Conservation (phyloP, 2,113 vertebrate genomes). For the Pedionomus torquatus region DNA sequence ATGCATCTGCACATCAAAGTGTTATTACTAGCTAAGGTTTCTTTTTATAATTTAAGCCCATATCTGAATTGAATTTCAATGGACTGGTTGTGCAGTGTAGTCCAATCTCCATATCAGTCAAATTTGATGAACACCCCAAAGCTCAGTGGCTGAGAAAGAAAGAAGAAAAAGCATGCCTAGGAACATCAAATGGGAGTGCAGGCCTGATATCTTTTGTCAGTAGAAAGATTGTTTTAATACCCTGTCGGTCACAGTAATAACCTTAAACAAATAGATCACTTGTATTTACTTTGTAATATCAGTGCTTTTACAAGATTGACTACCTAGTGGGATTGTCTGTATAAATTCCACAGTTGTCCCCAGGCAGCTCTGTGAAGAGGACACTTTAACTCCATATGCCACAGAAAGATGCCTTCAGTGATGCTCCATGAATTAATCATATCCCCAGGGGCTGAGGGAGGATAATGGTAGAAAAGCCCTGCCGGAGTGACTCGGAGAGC, state of each 20-base stretch:
- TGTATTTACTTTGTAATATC: slow-evolving; percentile 80
- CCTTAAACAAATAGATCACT: slow-evolving; percentile 80
- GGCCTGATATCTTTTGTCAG: slow-evolving; percentile 64
- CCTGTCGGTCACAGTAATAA: slow-evolving; percentile 74
- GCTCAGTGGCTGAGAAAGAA: slow-evolving; percentile 42
- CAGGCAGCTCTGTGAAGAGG: slow-evolving; percentile 69
- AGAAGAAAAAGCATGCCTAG: slow-evolving; percentile 43
- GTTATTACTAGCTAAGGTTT: slow-evolving; percentile 56
- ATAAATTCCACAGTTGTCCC: slow-evolving; percentile 76
- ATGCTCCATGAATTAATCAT: slow-evolving; percentile 74
- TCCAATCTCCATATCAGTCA: slow-evolving; percentile 37
- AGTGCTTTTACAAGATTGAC: slow-evolving; percentile 77
- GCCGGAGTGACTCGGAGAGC: slow-evolving; percentile 20
- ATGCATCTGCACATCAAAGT: slow-evolving; percentile 69
- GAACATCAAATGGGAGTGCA: slow-evolving; percentile 64
- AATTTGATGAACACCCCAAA: slow-evolving; percentile 55
- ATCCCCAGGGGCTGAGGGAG: slow-evolving; percentile 34
- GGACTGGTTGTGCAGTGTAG: neutral
- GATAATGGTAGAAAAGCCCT: slow-evolving; percentile 63
- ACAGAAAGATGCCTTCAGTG: slow-evolving; percentile 67
- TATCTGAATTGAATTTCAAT: slow-evolving; percentile 69
- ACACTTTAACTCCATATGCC: slow-evolving; percentile 66
- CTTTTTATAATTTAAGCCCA: slow-evolving; percentile 57
- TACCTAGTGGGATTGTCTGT: slow-evolving; percentile 74
- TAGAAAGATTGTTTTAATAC: slow-evolving; percentile 77